Base-by-base conservation (phyloP, 2,888 invertebrate species). In the Punctoribates punctum region DNA sequence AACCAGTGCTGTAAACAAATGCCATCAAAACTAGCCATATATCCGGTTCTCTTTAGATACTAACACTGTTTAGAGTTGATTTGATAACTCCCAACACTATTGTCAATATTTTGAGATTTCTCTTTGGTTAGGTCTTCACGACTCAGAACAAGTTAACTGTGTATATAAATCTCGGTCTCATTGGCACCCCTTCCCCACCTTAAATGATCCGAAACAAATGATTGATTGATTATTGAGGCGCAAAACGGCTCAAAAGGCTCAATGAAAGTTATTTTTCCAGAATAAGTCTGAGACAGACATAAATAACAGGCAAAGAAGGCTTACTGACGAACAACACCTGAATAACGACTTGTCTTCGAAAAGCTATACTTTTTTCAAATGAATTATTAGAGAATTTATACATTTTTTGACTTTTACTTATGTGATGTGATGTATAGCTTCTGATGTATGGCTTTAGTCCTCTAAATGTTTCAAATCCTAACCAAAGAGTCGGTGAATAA, bases 181-280 rank as follows among this genome's bases (percentile, higher is more conserved):
- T 70, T 70, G 70, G 42, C 38, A 70, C 70, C 70, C 70, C 70
- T 70, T 70, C 70, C 70, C 70, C 70, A 70, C 70, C 70, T 70
- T 70, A 70, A 70, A 70, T 70, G 70, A 70, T 70, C 42, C 70
- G 70, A 70, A 70, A 70, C 70, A 70, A 70, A 70, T 70, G 70
- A 70, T 70, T 70, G 70, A 70, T 70, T 70, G 70, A 70, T 70
- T 70, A 70, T 70, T 46, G 70, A 70, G 70, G 70, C 70, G 42
- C 34, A 70, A 42, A 34, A 62, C 4, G 62, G 29, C 34, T 62
- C 62, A 34, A 62, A 62, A 70, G 70, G 42, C 42, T 70, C 38
- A 70, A 70, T 70, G 70, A 70, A 70, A 70, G 70, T 70, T 42
- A 70, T 70, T 70, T 70, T 70, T 70, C 38, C 17, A 23, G 23